phyloP scores from a whole-genome alignment of 2,797 vertebrate genomes.

The Sternotherus odoratus region DNA sequence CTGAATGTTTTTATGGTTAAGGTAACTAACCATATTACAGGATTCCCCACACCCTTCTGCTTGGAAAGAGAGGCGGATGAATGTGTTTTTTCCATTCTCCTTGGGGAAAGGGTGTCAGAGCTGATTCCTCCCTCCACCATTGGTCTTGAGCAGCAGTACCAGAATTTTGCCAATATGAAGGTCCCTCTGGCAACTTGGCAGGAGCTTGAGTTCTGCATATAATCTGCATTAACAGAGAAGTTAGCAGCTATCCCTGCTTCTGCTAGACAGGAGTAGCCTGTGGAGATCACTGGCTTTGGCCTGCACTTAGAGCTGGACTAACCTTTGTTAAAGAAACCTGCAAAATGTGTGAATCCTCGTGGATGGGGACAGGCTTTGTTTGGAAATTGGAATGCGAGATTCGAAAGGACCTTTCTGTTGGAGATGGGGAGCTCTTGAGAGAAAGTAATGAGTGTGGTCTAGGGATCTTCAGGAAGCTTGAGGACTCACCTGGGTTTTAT shows the following conservation, averaged over 20 bases:
- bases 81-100: background rate
- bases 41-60: background rate
- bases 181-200: accelerated
- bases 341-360: background rate
- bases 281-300: background rate
- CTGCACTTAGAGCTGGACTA: background rate
- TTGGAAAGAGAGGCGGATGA: background rate
- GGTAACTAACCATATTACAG: background rate
- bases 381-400: background rate
- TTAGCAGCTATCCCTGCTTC: background rate
- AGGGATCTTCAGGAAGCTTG: background rate
- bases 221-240: background rate
- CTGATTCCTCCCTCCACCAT: background rate
- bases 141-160: background rate
- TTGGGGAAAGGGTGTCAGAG: background rate
- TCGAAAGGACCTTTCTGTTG: background rate
- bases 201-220: accelerated
- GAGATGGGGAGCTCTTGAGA: background rate
- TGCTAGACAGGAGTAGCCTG: accelerated
- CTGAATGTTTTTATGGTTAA: background rate
- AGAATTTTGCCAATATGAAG: background rate
- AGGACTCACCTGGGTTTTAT: background rate
- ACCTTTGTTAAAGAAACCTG: background rate
- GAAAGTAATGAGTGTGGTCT: background rate
- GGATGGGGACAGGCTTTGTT: background rate